These are phyloP conservation scores for Xylota sylvarum DNA, from an alignment of 2,888 invertebrate species.

Conservation along the genomic window DNA sequence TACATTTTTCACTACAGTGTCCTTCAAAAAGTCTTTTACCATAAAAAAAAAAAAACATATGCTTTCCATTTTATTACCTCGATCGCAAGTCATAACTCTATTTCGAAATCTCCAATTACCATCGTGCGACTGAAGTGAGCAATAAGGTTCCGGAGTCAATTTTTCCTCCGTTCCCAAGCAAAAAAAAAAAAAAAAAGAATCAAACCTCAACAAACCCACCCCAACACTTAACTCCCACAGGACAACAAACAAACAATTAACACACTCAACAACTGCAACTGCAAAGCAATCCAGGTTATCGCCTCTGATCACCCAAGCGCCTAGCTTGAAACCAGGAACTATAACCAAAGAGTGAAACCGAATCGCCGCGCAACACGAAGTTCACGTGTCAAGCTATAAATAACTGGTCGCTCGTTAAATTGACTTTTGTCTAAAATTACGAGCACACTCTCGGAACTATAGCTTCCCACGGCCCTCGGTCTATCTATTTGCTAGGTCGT, in stretches of 20 bases:
- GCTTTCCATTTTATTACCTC: constrained; percentile 53
- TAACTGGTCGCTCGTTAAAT: constrained; percentile 77
- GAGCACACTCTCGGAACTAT: constrained; percentile 66
- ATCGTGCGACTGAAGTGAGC: constrained; percentile 75
- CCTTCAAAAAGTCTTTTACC: background rate
- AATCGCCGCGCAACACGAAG: constrained; percentile 69
- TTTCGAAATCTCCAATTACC: constrained; percentile 66
- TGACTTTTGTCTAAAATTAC: constrained; percentile 77
- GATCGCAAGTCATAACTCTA: constrained; percentile 59
- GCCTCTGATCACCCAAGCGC: constrained; percentile 39
- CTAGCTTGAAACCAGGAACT: constrained; percentile 5
- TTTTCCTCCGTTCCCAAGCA: constrained; percentile 50
- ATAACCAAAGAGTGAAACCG: constrained; percentile 63
- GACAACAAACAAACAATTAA: constrained; percentile 85
- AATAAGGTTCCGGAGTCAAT: constrained; percentile 71
- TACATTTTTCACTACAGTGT: background rate
- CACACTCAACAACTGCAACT: constrained; percentile 76
- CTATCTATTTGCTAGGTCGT: constrained; percentile 27
- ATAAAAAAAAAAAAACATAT: constrained; percentile 64
- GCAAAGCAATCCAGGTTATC: constrained; percentile 70
- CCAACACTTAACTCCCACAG: constrained; percentile 82
- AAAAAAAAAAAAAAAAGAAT: constrained; percentile 21
- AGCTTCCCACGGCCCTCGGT: constrained; percentile 69
- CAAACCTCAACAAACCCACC: constrained; percentile 79
- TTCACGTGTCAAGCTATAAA: constrained; percentile 76